Evolutionary conservation across 2,797 vertebrate genomes (phyloP), one percentile per base, ranked within the genome.

Genomic region (Phrynocephalus vlangalii): DNA sequence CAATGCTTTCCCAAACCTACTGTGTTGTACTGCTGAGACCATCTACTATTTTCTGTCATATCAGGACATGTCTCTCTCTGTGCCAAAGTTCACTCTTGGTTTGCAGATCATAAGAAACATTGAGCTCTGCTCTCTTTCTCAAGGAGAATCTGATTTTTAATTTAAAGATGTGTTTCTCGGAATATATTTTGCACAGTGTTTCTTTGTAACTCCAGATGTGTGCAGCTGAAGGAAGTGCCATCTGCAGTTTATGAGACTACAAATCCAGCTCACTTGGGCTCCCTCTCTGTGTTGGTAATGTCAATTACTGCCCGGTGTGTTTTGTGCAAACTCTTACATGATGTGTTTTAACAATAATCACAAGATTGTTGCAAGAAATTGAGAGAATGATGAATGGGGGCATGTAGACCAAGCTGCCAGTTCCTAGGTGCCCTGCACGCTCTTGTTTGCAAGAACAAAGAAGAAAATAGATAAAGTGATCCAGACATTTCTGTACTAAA

Each of bases 401-500:
- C 0, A 1, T 20, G 60, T 15, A 26, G 48, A 77, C 10, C 44
- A 38, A 72, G 13, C 60, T 20, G 70, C 87, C 8, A 0, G 87
- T 96, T 94, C 93, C 94, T 90, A 95, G 93, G 87, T 84, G 3
- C 48, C 89, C 90, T 85, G 88, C 2, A 3, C 90, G 88, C 66
- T 56, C 92, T 93, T 91, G 91, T 95, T 95, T 93, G 95, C 92
- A 92, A 94, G 92, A 94, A 96, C 73, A 83, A 82, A 60, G 88
- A 0, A 52, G 91, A 93, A 94, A 94, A 95, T 94, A 96, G 96
- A 95, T 93, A 94, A 85, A 88, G 94, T 91, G 93, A 94, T 94
- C 89, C 87, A 92, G 94, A 94, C 93, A 94, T 95, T 95, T 93
- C 94, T 30, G 90, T 90, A 56, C 94, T 96, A 96, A 96, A 96